Base-by-base conservation (phyloP, 1,140 invertebrate species). In the Metopolophium dirhodum region DNA sequence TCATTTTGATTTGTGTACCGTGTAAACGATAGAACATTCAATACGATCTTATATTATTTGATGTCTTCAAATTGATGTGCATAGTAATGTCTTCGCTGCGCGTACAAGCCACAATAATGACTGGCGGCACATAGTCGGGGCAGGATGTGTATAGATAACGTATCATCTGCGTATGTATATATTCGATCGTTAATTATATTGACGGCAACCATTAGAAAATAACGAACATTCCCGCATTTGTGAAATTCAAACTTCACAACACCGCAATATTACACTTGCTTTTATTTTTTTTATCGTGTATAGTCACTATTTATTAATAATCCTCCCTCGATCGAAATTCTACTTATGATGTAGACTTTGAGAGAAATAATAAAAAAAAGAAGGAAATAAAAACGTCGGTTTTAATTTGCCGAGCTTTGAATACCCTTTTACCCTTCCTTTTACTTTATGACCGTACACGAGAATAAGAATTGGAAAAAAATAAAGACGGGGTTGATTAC, bases 401-500 rank as follows among this genome's bases (percentile, higher is more conserved):
- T 88, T 88, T 51, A 88, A 51, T 88, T 88, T 51, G n/a, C n/a
- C 20, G 47, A 87, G 85, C 37, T 86, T 86, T 86, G 37, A 86
- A 89, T 89, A 89, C 49, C 47, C 86, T 35, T 51, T 35, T 77
- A 77, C 8, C 49, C 7, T 35, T 89, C 22, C 20, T 51, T 54
- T 89, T 22, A 35, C n/a, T 54, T 54, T 35, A 88, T 22, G n/a
- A 47, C 47, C 86, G 49, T 47, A n/a, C 35, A 41, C 14, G 35
- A 26, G 89, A 68, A 61, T 91, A 91, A 91, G 14, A 91, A 91
- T n/a, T 47, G 41, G 49, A 82, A 91, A 82, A 77, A 91, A 77
- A 61, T 77, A 68, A 91, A 91, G 54, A 91, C 26, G 90, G 26
- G 18, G 90, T 91, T 91, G 61, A 91, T 82, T 91, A 91, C 61